Evolutionary conservation across 2,888 invertebrate species (phyloP).

Genomic region (Volucella zonaria): DNA sequence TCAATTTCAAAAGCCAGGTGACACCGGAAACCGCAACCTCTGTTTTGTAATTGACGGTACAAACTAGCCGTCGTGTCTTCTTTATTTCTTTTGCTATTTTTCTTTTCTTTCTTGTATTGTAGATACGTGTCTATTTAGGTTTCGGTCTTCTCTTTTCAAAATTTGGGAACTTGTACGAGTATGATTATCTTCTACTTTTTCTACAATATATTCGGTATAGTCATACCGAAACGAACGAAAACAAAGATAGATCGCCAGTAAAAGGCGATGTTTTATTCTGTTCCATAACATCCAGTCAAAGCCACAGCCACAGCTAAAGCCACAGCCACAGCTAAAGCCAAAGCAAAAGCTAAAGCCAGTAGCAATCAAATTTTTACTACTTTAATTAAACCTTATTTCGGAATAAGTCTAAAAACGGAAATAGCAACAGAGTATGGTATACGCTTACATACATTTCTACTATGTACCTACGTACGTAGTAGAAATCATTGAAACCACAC

Average conservation of each 20-base stretch:
- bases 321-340: neutral
- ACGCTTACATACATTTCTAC: neutral
- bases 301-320: conserved; percentile 17
- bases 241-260: conserved; percentile 53
- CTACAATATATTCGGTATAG: no score
- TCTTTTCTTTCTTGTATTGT: conserved; percentile 15
- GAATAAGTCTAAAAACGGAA: conserved; percentile 51
- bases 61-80: conserved; percentile 12
- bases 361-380: conserved; percentile 69
- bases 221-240: conserved; percentile 8
- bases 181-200: neutral
- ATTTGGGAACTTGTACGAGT: conserved; percentile 35
- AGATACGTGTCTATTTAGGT: conserved; percentile 34
- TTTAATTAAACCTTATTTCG: conserved; percentile 72
- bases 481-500: conserved; percentile 66
- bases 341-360: conserved; percentile 40
- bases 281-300: conserved; percentile 56
- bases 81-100: neutral
- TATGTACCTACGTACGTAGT: conserved; percentile 3
- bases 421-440: conserved; percentile 23
- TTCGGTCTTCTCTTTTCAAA: conserved; percentile 61
- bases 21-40: conserved; percentile 37
- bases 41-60: conserved; percentile 17
- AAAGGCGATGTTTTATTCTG: conserved; percentile 50
- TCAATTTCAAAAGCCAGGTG: conserved; percentile 50